A percentile compares a stretch with the other conserved stretches of the same genome.
Conservation (phyloP, 2,113 vertebrate species). For the Nanger granti region DNA sequence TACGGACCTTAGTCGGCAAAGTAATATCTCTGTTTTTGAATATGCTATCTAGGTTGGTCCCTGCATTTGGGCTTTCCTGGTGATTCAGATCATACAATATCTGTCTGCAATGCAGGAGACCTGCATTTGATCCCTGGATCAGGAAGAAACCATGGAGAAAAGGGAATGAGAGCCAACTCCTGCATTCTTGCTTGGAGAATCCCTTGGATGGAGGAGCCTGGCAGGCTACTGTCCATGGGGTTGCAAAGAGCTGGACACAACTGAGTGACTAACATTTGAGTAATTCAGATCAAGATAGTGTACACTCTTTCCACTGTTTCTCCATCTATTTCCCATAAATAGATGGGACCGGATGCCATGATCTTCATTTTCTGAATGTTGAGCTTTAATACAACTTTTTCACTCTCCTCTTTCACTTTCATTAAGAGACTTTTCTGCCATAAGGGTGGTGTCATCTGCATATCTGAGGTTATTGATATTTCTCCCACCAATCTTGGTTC, state of each 20-base stretch:
- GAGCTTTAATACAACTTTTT: no score
- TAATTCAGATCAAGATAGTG: neutral
- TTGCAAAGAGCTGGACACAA: neutral
- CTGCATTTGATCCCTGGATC: neutral
- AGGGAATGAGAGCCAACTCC: neutral
- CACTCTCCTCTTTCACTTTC: no score
- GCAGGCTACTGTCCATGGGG: neutral
- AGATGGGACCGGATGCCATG: no score
- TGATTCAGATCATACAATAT: neutral
- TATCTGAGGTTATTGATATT: no score
- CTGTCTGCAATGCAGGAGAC: neutral
- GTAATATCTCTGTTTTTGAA: no score
- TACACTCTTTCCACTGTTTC: no score
- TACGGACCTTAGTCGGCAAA: no score
- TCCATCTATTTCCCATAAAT: no score
- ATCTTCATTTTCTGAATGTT: no score
- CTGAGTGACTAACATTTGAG: neutral
- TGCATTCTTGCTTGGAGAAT: neutral
- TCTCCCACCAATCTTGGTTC: no score
- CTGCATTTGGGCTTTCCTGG: neutral
- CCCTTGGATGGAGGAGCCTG: neutral
- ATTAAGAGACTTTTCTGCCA: no score
- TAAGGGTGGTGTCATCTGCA: no score
- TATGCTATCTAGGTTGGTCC: neutral
- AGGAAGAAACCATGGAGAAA: neutral